Evolutionary conservation across 2,888 invertebrate genomes (phyloP), one percentile per base, ranked within the genome.

Genomic region (Meganola albula): DNA sequence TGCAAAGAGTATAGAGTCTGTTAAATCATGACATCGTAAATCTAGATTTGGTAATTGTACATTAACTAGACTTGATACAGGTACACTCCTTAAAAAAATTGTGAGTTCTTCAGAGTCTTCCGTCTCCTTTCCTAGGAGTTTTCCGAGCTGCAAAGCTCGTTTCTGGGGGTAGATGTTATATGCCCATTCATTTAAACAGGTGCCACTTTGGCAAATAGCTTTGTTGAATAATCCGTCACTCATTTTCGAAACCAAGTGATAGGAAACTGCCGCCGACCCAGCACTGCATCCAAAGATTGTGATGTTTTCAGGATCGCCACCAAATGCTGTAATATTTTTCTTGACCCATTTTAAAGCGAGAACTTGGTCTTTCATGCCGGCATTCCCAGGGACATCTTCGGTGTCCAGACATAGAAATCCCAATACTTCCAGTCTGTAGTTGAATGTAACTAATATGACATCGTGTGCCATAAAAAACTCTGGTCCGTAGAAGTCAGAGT

Each of bases 261-360:
- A 71, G 0, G 84, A 78, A 2, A 68, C 62, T 1, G 78, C 68
- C 0, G 77, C 77, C 1, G 76, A 63, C 1, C 87, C 87, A 1
- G 87, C 87, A 44, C 87, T 87, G 44, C 84, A 83, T 1, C 87
- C 87, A 42, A 86, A 85, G 12, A 87, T 70, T 1, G 85, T 86
- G 2, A 86, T 57, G 39, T 80, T 83, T 23, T 74, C 51, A 1
- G 66, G 37, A 46, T 86, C 79, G 1, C 87, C 87, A 1, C 84
- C 82, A 34, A 87, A 87, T 6, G 58, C 64, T 4, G 54, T 37
- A 24, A 87, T 80, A 47, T 87, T 87, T 11, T 62, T 62, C 35
- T 77, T 82, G 0, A 87, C 71, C 87, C 87, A 87, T 50, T 67
- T 72, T 20, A 87, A 45, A n/a, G 84, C 87, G n/a, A 78, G 70